Evolutionary conservation across 2,888 invertebrate genomes (phyloP).

Genomic region (Pristionchus exspectatus): DNA sequence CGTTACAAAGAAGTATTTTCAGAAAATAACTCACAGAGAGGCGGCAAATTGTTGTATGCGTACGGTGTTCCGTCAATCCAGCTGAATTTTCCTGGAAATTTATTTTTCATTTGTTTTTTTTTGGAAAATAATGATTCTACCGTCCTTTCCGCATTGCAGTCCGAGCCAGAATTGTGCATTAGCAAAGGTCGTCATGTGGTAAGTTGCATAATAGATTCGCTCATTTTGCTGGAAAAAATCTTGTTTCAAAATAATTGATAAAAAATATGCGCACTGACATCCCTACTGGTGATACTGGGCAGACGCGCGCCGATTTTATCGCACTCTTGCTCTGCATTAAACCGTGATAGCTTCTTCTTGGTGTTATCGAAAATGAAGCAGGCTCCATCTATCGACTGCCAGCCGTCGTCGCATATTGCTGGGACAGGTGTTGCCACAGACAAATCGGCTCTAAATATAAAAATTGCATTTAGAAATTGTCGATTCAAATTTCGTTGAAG

Average conservation of each 20-base stretch:
- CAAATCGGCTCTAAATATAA: neutral
- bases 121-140: neutral
- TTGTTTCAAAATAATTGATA: neutral
- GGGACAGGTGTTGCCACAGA: neutral
- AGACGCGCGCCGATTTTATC: neutral
- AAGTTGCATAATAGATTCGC: neutral
- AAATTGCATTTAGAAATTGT: neutral
- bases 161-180: conserved; percentile 16
- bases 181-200: neutral
- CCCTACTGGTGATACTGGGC: neutral
- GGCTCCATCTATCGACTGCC: neutral
- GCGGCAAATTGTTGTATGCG: neutral
- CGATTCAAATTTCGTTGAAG: too few species aligned
- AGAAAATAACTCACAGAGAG: neutral
- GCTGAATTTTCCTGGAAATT: neutral
- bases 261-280: neutral
- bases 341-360: neutral
- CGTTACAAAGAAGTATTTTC: neutral
- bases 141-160: neutral
- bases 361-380: neutral
- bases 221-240: conserved; percentile 7
- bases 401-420: neutral
- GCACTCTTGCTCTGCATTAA: neutral
- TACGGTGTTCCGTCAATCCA: neutral
- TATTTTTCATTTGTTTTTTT: too few species aligned